phyloP scores from a whole-genome alignment of 1,140 invertebrate genomes.

The Panagrolaimus sp. region DNA sequence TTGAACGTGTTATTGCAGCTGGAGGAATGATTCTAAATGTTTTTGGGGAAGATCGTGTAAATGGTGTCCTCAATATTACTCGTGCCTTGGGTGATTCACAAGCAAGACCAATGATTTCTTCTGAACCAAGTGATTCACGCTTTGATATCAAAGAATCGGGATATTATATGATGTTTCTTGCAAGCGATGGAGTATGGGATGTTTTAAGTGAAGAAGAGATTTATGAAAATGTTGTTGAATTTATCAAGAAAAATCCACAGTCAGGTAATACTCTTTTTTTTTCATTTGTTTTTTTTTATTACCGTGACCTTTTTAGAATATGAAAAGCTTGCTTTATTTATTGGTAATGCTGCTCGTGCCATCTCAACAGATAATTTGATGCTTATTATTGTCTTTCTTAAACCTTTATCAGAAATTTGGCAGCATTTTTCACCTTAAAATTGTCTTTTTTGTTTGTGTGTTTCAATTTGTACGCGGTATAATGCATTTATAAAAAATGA shows the following conservation, averaged over 20 bases:
- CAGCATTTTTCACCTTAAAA: neutral
- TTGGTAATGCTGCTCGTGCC: neutral
- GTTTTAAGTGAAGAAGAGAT: slow-evolving; percentile 5
- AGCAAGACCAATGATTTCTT: slow-evolving; percentile 22
- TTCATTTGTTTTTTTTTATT: neutral
- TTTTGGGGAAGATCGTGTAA: slow-evolving; percentile 22
- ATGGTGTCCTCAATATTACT: slow-evolving; percentile 28
- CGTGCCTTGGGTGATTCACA: slow-evolving; percentile 20
- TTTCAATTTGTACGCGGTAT: no score
- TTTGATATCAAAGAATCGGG: slow-evolving; percentile 14
- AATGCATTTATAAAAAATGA: no score
- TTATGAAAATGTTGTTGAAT: neutral
- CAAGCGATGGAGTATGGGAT: slow-evolving; percentile 33
- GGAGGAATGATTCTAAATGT: slow-evolving; percentile 23
- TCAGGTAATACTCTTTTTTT: neutral
- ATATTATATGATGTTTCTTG: slow-evolving; percentile 15
- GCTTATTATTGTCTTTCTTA: slow-evolving; percentile 15
- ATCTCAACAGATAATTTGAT: slow-evolving; percentile 12
- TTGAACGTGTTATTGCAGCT: slow-evolving; percentile 16
- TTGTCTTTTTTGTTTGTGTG: no score
- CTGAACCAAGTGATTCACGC: slow-evolving; percentile 7
- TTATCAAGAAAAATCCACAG: neutral
- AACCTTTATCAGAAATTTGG: slow-evolving; percentile 16
- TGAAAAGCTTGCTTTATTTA: neutral
- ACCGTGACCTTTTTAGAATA: slow-evolving; percentile 11